Conservation (phyloP, 92 coral and sea anemone genomes). For the Hydrozoanthus gracilis region DNA sequence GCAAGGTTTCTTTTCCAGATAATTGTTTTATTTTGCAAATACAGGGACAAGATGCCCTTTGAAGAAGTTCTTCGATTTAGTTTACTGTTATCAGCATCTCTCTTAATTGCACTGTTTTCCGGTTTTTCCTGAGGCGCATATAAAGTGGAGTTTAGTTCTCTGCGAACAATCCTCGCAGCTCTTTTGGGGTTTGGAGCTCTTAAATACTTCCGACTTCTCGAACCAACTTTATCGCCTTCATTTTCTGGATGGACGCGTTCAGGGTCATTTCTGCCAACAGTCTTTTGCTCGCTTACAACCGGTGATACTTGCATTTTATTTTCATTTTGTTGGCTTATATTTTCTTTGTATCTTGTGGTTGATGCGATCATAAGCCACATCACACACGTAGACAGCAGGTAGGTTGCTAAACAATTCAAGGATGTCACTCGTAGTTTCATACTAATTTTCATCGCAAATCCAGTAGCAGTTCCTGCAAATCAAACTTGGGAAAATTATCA, state of each 20-base stretch:
- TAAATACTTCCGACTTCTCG: background rate
- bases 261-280: background rate
- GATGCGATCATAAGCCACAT: slow-evolving; percentile 7
- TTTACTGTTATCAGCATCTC: background rate
- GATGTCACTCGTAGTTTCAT: background rate
- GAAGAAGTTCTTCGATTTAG: background rate
- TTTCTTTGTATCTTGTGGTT: background rate
- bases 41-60: too few species aligned
- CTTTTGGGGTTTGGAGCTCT: background rate
- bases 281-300: background rate
- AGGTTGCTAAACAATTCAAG: background rate
- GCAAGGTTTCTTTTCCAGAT: background rate
- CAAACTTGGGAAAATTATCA: background rate
- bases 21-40: background rate
- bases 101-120: background rate
- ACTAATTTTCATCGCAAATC: background rate
- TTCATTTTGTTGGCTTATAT: background rate
- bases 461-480: background rate
- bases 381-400: background rate
- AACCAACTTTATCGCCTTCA: background rate
- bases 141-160: background rate
- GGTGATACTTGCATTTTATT: background rate
- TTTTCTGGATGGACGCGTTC: background rate
- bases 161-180: background rate
- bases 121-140: background rate